phyloP scores from a whole-genome alignment of 2,113 vertebrate genomes.

The Chelonoidis abingdonii region DNA sequence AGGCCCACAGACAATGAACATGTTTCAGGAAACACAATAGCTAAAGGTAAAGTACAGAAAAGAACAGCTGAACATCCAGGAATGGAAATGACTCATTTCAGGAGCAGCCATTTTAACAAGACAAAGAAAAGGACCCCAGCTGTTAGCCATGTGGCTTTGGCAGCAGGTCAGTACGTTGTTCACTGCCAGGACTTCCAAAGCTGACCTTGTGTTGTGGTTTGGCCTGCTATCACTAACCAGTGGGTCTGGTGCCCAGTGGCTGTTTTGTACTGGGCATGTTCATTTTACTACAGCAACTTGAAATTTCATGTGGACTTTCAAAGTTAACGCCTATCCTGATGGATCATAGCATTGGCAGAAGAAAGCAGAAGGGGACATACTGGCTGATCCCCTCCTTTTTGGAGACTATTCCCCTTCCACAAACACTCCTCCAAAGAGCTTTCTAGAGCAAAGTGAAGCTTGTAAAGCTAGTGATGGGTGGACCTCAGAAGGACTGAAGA shows the following conservation, averaged over 20 bases:
- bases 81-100: slow-evolving; percentile 45
- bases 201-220: fast-evolving
- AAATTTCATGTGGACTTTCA: not conserved
- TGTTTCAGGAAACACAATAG: slow-evolving; percentile 13
- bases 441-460: not conserved
- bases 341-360: not conserved
- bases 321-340: not conserved
- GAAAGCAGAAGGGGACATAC: not conserved
- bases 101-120: not conserved
- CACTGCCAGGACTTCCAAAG: fast-evolving
- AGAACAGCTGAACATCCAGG: slow-evolving; percentile 54
- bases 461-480: not conserved
- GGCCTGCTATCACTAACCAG: fast-evolving
- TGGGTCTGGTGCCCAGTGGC: not conserved
- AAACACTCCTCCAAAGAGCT: not conserved
- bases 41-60: slow-evolving; percentile 1
- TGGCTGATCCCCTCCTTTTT: not conserved
- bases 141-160: not conserved
- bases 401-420: not conserved
- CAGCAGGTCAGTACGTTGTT: not conserved
- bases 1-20: not conserved
- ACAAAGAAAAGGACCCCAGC: not conserved
- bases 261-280: not conserved
- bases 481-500: not conserved
- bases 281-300: not conserved